Evolutionary conservation across 2,888 invertebrate species (phyloP), one percentile per base, ranked within the genome.

Genomic region (Eledone cirrhosa): DNA sequence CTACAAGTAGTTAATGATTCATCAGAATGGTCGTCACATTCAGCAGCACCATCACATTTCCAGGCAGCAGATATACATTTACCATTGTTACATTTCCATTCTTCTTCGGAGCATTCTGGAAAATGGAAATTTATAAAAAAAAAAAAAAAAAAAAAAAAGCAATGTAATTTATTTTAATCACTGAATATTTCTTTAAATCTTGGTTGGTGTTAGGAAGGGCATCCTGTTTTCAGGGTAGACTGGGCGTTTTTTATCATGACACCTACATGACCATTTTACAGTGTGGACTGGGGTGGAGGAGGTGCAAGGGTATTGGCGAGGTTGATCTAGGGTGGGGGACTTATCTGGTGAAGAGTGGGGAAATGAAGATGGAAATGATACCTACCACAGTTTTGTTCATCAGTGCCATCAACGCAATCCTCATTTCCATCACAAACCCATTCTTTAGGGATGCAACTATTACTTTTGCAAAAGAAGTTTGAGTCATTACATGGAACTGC

Each of bases 401-500:
- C 83, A 27, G 93, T 93, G 79, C 91, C 92, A 88, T 94, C 94
- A 41, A 93, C 92, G 88, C 95, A 95, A 84, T 95, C 85, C 5
- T 29, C 14, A 14, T 81, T 48, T 59, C 86, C 81, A 81, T 89
- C 86, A 80, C 89, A 89, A 33, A 81, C 79, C 82, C 84, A 86
- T 11, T 81, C 79, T 67, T 78, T 19, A 2, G 41, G 3, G 22
- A 76, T 76, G 89, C 97, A 97, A 27, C 94, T 93, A 91, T 81
- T 79, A 41, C 96, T 96, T 78, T 96, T 95, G 91, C 97, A 97
- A 87, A 95, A 94, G 91, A 94, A 97, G n/a, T n/a, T n/a, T n/a
- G n/a, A n/a, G n/a, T n/a, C n/a, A n/a, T n/a, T n/a, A n/a, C n/a
- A n/a, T n/a, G n/a, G n/a, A n/a, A n/a, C n/a, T n/a, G n/a, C n/a